These are phyloP conservation scores for Rotaria socialis DNA, from an alignment of 2,888 invertebrate species.

Conservation along the genomic window DNA sequence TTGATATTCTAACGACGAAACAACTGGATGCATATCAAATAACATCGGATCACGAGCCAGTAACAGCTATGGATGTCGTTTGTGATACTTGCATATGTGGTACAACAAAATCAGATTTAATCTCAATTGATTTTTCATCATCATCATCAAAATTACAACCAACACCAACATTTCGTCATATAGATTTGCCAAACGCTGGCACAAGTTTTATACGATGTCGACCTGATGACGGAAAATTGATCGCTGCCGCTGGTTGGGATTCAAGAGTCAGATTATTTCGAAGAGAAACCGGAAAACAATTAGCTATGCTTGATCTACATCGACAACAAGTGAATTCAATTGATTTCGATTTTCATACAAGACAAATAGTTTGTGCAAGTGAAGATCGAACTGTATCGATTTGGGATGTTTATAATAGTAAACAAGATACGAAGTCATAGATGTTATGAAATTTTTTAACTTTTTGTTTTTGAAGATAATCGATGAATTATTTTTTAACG, in stretches of 20 bases:
- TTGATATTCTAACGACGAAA: background rate
- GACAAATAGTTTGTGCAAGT: slow-evolving; percentile 6
- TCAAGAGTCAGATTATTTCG: slow-evolving; percentile 27
- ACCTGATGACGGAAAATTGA: background rate
- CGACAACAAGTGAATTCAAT: background rate
- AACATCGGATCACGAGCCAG: background rate
- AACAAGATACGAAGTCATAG: background rate
- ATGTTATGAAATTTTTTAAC: background rate
- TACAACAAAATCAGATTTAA: background rate
- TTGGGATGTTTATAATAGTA: slow-evolving; percentile 34
- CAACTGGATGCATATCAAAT: background rate
- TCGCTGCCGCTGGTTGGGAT: background rate
- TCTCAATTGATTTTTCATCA: background rate
- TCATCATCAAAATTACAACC: background rate
- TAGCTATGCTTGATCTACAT: slow-evolving; percentile 8
- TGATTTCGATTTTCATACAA: slow-evolving; percentile 17
- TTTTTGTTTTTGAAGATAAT: background rate
- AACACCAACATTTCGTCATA: background rate
- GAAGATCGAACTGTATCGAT: slow-evolving; percentile 27
- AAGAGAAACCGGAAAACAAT: slow-evolving; percentile 28
- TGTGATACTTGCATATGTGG: background rate
- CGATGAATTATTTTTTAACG: background rate
- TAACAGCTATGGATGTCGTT: slow-evolving; percentile 12
- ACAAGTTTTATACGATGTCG: background rate
- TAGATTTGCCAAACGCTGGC: slow-evolving; percentile 4